Evolutionary conservation across 2,113 vertebrate species (phyloP), one percentile per base, ranked within the genome.

Genomic region (Hippocampus zosterae): DNA sequence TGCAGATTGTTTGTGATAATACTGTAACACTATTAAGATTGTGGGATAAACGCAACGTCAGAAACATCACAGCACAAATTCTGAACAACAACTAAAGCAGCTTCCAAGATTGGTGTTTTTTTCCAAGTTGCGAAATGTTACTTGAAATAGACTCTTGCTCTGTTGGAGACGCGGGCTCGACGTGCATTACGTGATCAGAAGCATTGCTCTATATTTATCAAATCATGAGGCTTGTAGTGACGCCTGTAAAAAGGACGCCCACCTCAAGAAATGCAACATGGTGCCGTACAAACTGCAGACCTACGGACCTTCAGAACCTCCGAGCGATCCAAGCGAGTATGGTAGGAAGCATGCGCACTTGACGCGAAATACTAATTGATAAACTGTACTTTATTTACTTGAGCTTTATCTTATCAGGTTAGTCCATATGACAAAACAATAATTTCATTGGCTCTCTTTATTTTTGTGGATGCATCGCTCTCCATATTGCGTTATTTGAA

Each of bases 151-250:
- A 57, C 3, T 3, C 6, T 5, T 2, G 88, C 87, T 88, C 84
- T 85, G 78, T 85, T 74, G 83, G 76, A 79, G 62, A 64, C 59
- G 78, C 44, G 75, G 80, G 81, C 70, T 42, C 68, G 77, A 48
- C 80, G 76, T 86, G 80, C 87, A 88, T 77, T 91, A 90, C 90
- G 85, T 91, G 91, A 88, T 90, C 73, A 83, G 76, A 85, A 75
- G 82, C 71, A 72, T 53, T 40, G 46, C 83, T 90, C 90, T 93
- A 93, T 92, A 92, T 93, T 91, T 91, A 92, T 87, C 82, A 56
- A 78, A 89, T 88, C 86, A 89, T 87, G 88, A 78, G 80, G 79
- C 78, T 78, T 29, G 85, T 61, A 40, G 25, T 19, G 40, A 76
- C 60, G 53, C 63, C 15, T 62, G 71, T 79, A 74, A 63, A 70